Percentiles rank a stretch among this genome's conserved stretches.
phyloP scores from a whole-genome alignment of 1,140 invertebrate species.

The Drosophila triauraria region DNA sequence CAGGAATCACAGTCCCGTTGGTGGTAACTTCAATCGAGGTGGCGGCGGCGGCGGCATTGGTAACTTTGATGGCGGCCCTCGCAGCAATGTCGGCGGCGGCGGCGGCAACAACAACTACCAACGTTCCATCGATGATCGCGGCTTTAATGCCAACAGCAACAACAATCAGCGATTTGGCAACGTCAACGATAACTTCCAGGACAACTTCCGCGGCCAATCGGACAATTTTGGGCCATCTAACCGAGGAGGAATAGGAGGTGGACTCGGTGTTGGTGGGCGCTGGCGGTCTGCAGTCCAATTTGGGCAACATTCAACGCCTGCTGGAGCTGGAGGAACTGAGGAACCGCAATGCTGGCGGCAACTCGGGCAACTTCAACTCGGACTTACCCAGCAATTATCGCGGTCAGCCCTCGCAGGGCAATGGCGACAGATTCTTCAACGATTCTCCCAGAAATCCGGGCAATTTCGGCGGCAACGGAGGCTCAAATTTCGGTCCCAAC shows the following conservation, averaged over 20 bases:
- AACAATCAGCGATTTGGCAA: constrained; percentile 28
- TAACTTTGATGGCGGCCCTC: constrained; percentile 13
- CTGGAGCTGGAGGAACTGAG: constrained; percentile 15
- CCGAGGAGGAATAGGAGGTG: not conserved
- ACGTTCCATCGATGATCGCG: constrained; percentile 21
- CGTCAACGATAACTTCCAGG: constrained; percentile 18
- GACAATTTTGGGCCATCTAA: constrained; percentile 8
- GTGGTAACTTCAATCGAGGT: constrained; percentile 35
- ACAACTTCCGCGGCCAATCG: constrained; percentile 23
- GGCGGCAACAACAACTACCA: constrained; percentile 19
- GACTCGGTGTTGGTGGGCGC: not conserved
- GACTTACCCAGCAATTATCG: constrained; percentile 8
- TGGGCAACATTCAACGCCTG: constrained; percentile 8
- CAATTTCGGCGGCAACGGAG: constrained; percentile 3
- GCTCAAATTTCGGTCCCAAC: constrained; percentile 7
- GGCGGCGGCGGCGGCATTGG: constrained; percentile 1
- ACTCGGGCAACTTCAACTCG: constrained; percentile 2
- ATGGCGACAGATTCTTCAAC: constrained; percentile 17
- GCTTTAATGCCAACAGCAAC: constrained; percentile 8
- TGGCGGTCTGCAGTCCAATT: constrained; percentile 7
- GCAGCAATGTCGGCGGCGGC: constrained; percentile 5
- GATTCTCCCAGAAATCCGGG: constrained; percentile 9
- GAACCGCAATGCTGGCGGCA: constrained; percentile 5
- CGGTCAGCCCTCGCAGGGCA: constrained; percentile 13
- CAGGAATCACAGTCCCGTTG: constrained; percentile 34